A percentile compares a stretch with the other conserved stretches of the same genome.
Evolutionary conservation across 1,140 invertebrate species (phyloP).

Genomic region (Drosophila aff.): DNA sequence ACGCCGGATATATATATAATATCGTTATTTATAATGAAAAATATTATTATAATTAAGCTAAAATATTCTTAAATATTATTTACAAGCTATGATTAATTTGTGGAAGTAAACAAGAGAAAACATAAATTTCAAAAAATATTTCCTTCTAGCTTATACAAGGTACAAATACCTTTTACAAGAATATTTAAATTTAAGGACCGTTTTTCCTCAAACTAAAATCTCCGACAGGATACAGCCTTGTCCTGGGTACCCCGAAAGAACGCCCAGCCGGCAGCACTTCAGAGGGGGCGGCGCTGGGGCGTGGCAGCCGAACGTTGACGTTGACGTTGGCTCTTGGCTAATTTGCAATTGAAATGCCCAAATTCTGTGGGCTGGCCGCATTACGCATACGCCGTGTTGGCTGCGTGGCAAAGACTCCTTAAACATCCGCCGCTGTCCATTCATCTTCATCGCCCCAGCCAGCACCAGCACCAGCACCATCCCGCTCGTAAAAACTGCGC

Average conservation of each 20-base stretch:
- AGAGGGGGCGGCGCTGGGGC: constrained; percentile 2
- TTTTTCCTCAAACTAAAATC: not conserved
- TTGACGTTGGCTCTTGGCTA: constrained; percentile 48
- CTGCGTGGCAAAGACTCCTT: constrained; percentile 46
- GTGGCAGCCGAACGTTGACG: constrained; percentile 17
- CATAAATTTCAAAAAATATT: too few relatives aligned
- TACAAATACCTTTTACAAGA: not conserved
- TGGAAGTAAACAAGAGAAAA: too few relatives aligned
- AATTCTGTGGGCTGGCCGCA: constrained; percentile 61
- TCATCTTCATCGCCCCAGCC: constrained; percentile 15
- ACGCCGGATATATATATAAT: too few relatives aligned
- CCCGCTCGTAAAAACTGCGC: not conserved
- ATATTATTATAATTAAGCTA: too few relatives aligned
- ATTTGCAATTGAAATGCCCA: constrained; percentile 80
- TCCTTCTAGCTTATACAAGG: too few relatives aligned
- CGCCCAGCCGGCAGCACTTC: constrained; percentile 2
- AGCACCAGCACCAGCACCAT: not conserved
- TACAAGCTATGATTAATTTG: too few relatives aligned
- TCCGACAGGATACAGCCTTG: not conserved
- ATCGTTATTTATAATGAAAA: too few relatives aligned
- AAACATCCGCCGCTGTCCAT: constrained; percentile 30
- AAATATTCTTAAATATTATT: too few relatives aligned
- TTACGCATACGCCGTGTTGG: constrained; percentile 66
- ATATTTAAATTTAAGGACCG: not conserved
- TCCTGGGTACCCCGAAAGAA: not conserved